A percentile compares a stretch with the other conserved stretches of the same genome.
Conservation (phyloP, 2,113 vertebrate species). For the Nothocercus julius region DNA sequence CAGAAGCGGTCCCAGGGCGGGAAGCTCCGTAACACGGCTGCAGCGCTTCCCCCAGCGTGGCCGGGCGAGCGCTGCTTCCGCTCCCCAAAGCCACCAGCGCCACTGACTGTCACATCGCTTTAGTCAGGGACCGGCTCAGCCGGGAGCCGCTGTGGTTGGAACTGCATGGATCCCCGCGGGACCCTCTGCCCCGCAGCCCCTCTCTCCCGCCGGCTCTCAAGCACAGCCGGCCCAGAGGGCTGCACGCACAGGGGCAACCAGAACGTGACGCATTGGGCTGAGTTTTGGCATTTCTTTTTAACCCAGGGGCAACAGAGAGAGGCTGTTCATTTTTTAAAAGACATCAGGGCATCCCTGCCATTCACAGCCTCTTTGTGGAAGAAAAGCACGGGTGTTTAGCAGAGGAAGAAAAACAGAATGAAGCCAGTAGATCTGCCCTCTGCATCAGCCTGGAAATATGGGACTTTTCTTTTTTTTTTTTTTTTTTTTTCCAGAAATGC, state of each 20-base stretch:
- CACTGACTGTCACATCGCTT: conserved; percentile 34
- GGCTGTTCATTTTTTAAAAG: not conserved
- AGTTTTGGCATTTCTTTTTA: not conserved
- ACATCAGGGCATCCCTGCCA: not conserved
- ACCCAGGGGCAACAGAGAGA: not conserved
- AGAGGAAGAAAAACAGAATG: not conserved
- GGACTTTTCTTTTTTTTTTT: not conserved
- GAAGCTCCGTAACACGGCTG: not conserved
- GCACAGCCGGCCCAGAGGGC: not conserved
- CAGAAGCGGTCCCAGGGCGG: not conserved
- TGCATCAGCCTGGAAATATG: not conserved
- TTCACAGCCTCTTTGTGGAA: not conserved
- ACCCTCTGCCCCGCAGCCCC: not conserved
- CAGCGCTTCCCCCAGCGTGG: not conserved
- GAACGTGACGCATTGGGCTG: too few species aligned
- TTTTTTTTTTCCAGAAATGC: not conserved
- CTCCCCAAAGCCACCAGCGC: not conserved
- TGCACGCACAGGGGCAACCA: not conserved
- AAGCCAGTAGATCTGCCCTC: not conserved
- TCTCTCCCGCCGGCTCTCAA: too few species aligned
- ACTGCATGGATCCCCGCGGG: not conserved
- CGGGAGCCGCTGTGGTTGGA: not conserved
- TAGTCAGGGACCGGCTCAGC: not conserved
- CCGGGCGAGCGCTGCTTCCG: fast-evolving
- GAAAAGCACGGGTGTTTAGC: not conserved